Percentiles rank a stretch among this genome's conserved stretches.
Conservation (phyloP, 2,888 invertebrate species). For the Ichneumoninae sp. region DNA sequence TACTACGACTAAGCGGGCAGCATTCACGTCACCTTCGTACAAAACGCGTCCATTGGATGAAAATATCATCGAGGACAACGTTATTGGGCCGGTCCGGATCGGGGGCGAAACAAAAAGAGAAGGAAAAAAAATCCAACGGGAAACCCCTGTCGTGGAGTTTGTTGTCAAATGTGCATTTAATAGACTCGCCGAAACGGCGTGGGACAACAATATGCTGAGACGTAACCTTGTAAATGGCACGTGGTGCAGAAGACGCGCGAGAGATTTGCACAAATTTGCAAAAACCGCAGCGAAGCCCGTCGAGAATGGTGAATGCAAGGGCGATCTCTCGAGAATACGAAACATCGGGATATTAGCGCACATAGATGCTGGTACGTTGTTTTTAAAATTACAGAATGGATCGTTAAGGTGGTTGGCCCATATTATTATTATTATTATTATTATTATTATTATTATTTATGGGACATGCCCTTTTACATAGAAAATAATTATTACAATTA, state of each 20-base stretch:
- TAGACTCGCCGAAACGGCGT: not conserved
- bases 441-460: too few species aligned
- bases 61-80: conserved; percentile 14
- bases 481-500: too few species aligned
- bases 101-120: not conserved
- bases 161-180: not conserved
- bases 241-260: conserved; percentile 73
- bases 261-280: conserved; percentile 63
- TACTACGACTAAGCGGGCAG: not conserved
- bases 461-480: too few species aligned
- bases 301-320: conserved; percentile 69
- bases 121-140: not conserved
- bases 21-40: not conserved
- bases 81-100: conserved; percentile 11
- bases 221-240: conserved; percentile 71
- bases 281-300: conserved; percentile 54
- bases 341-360: conserved; percentile 98
- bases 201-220: conserved; percentile 70
- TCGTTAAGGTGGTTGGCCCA: too few species aligned
- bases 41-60: conserved; percentile 24
- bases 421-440: too few species aligned
- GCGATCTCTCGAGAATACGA: conserved; percentile 87
- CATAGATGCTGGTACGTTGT: conserved; percentile 93
- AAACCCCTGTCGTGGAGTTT: not conserved
- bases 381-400: not conserved